Conservation (phyloP, 2,888 invertebrate genomes). For the Drosophila limbata region DNA sequence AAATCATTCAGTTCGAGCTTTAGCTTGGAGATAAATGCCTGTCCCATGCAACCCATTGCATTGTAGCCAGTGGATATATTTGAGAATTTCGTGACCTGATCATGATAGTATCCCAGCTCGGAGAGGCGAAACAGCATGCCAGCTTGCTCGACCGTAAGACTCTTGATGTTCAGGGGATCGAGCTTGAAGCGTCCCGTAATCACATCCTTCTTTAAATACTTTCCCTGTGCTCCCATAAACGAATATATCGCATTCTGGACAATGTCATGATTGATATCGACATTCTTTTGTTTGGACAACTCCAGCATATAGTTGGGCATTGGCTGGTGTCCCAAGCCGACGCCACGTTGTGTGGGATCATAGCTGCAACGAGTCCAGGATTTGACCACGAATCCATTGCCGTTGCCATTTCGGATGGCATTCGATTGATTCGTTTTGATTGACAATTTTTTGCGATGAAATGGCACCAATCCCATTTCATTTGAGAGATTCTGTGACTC, state of each 20-base stretch:
- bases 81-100: conserved; percentile 92
- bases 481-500: conserved; percentile 1
- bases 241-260: conserved; percentile 93
- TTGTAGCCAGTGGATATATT: conserved; percentile 89
- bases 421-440: background rate
- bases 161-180: conserved; percentile 86
- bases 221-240: conserved; percentile 95
- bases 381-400: conserved; percentile 3
- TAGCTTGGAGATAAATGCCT: conserved; percentile 94
- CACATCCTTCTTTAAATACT: conserved; percentile 89
- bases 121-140: conserved; percentile 90
- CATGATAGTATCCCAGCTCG: conserved; percentile 93
- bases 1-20: conserved; percentile 94
- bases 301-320: conserved; percentile 29
- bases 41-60: conserved; percentile 91
- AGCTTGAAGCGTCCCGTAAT: conserved; percentile 88
- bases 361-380: conserved; percentile 18
- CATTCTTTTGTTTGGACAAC: conserved; percentile 10
- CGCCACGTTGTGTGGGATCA: conserved; percentile 29
- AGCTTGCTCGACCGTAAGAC: conserved; percentile 87
- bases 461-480: conserved; percentile 1
- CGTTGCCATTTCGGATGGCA: conserved; percentile 6
- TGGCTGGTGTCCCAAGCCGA: conserved; percentile 4
- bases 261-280: conserved; percentile 83
- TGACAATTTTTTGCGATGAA: background rate